A percentile compares a stretch with the other conserved stretches of the same genome.
Evolutionary conservation across 2,888 invertebrate genomes (phyloP).

Genomic region (Ochropacha duplaris): DNA sequence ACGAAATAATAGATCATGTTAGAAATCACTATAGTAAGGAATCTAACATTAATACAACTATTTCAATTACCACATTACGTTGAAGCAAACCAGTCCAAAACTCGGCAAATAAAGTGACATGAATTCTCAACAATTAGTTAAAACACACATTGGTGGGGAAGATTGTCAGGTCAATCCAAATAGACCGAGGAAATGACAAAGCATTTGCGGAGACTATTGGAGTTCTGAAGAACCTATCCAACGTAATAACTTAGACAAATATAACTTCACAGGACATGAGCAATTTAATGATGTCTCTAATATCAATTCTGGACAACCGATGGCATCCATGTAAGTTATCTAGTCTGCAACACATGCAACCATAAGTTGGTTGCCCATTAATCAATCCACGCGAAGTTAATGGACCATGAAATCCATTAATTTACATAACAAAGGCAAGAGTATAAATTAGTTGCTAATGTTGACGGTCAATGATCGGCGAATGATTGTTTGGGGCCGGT

Average conservation of each 20-base stretch:
- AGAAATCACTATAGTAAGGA: no score
- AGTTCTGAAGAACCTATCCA: background rate
- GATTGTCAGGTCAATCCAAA: background rate
- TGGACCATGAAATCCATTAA: slow-evolving; percentile 56
- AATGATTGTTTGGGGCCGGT: slow-evolving; percentile 7
- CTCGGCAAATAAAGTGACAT: background rate
- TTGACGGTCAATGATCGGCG: slow-evolving; percentile 10
- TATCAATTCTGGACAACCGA: background rate
- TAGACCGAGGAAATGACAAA: background rate
- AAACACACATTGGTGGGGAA: background rate
- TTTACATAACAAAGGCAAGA: slow-evolving; percentile 59
- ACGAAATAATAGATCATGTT: background rate
- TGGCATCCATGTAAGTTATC: background rate
- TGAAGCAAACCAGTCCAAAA: background rate
- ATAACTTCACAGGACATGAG: background rate
- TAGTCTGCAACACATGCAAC: slow-evolving; percentile 10
- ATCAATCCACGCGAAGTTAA: slow-evolving; percentile 49
- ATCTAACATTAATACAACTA: background rate
- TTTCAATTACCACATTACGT: background rate
- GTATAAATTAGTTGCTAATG: slow-evolving; percentile 10
- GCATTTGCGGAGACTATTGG: background rate
- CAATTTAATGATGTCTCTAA: background rate
- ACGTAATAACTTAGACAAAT: no score
- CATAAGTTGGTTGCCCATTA: slow-evolving; percentile 38
- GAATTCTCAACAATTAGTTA: background rate